Conservation (phyloP, 1,140 invertebrate species). For the Rhysida immarginata region DNA sequence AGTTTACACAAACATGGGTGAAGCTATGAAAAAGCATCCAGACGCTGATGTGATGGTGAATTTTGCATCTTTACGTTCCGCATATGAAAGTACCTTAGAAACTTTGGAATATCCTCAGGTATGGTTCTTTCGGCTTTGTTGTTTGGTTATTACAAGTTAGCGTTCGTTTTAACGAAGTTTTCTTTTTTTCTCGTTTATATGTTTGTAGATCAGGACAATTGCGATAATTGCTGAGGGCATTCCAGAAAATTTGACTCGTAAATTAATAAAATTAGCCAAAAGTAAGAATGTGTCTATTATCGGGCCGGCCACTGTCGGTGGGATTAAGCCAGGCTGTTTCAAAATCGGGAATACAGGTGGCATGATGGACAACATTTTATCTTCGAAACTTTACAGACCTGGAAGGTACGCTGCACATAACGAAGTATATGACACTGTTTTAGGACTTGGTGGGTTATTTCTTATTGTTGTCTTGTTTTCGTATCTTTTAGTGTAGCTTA, state of each 20-base stretch:
- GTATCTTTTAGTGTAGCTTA: conserved; percentile 70
- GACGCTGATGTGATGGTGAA: conserved; percentile 96
- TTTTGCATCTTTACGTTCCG: conserved; percentile 93
- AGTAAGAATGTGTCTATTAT: conserved; percentile 74
- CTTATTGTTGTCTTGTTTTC: conserved; percentile 9
- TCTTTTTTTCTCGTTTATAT: background rate
- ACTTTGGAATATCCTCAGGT: conserved; percentile 76
- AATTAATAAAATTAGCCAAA: conserved; percentile 73
- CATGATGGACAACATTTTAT: conserved; percentile 98
- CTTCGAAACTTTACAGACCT: conserved; percentile 89
- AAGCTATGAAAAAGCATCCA: conserved; percentile 87
- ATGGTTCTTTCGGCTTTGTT: background rate
- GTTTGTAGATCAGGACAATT: conserved; percentile 71
- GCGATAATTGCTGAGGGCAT: conserved; percentile 99
- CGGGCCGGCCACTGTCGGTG: conserved; percentile 94
- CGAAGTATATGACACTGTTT: background rate
- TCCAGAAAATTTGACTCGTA: conserved; percentile 93
- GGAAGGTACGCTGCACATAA: conserved; percentile 42
- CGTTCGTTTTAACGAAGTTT: background rate
- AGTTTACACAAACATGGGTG: conserved; percentile 95
- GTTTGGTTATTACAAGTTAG: background rate
- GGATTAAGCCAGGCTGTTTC: conserved; percentile 96
- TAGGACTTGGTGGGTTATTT: conserved; percentile 3
- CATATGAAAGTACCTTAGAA: conserved; percentile 93
- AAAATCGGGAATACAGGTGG: conserved; percentile 99